Base-by-base conservation (phyloP, 2,888 invertebrate species). In the Orchesella flavescens region DNA sequence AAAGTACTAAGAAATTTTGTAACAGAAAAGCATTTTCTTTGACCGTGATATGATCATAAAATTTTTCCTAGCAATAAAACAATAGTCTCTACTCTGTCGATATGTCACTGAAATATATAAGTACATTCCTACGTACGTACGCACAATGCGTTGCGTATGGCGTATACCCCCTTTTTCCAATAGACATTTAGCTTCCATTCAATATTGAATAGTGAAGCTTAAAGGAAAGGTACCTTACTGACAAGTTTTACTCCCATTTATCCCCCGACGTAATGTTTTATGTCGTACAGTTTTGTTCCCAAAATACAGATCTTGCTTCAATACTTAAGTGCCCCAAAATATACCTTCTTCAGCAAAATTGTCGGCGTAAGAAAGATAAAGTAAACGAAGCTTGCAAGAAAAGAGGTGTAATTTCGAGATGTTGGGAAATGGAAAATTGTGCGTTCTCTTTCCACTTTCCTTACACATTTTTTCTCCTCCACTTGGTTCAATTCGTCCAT, bases 51-150 rank as follows among this genome's bases (percentile, higher is more conserved):
- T 12, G 46, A 21, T 19, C 68, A 68, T 68, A 68, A 68, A 68
- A 68, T 68, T 46, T 68, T 68, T 46, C 23, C 68, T 19, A 68
- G 68, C 46, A 46, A 77, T 77, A 77, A 77, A 77, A 77, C 77
- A 77, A 77, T 69, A 19, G 75, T 69, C 61, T 59, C 59, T 21
- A 61, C 21, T 7, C 9, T 46, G 77, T 69, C 77, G 57, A n/a
- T 59, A 19, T 77, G 77, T 69, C 69, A 69, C 12, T 17, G 24
- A 59, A 2, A 59, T 69, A 61, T 53, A 53, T 15, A 34, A n/a
- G n/a, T n/a, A n/a, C n/a, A n/a, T n/a, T 72, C 1, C 21, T 59
- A 19, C 21, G 23, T n/a, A 65, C 34, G 43, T 46, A 75, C 74
- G 65, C 65, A 65, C 53, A 44, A 23, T 55, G 7, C 34, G 7